Percentiles rank a stretch among this genome's conserved stretches.
These are phyloP conservation scores for Trissonchulus sp. DNA, from an alignment of 2,888 invertebrate species.

Conservation along the genomic window DNA sequence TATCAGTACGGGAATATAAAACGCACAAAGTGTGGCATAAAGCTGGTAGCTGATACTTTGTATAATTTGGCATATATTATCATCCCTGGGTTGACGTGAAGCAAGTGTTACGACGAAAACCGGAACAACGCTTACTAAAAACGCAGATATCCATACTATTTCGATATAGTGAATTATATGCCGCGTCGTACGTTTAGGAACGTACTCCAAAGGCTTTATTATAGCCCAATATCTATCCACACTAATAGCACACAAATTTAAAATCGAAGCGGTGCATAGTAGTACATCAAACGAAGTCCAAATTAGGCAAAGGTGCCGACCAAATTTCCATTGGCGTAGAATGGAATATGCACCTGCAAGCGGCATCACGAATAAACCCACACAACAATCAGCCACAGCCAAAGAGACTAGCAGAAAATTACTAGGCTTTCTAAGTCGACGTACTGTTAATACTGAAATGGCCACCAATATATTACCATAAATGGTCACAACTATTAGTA, in stretches of 20 bases:
- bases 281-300: conserved; percentile 59
- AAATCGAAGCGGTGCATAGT: conserved; percentile 59
- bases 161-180: conserved; percentile 75
- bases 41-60: conserved; percentile 93
- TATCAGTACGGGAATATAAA: not conserved
- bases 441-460: conserved; percentile 58
- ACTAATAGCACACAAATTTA: conserved; percentile 59
- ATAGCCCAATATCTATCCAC: conserved; percentile 58
- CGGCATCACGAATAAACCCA: conserved; percentile 59
- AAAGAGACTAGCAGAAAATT: conserved; percentile 55
- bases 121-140: conserved; percentile 85
- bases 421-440: conserved; percentile 54
- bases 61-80: conserved; percentile 69
- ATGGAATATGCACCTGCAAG: conserved; percentile 55
- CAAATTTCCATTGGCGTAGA: conserved; percentile 42
- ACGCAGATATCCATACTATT: conserved; percentile 84
- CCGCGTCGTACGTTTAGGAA: conserved; percentile 82
- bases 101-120: conserved; percentile 64
- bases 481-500: not conserved
- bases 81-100: conserved; percentile 59
- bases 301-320: conserved; percentile 53
- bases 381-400: conserved; percentile 59
- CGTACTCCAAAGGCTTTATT: conserved; percentile 82
- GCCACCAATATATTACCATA: conserved; percentile 58
- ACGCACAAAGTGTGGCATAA: conserved; percentile 67